phyloP scores from a whole-genome alignment of 2,888 invertebrate genomes.

The Rhaphigaster nebulosa region DNA sequence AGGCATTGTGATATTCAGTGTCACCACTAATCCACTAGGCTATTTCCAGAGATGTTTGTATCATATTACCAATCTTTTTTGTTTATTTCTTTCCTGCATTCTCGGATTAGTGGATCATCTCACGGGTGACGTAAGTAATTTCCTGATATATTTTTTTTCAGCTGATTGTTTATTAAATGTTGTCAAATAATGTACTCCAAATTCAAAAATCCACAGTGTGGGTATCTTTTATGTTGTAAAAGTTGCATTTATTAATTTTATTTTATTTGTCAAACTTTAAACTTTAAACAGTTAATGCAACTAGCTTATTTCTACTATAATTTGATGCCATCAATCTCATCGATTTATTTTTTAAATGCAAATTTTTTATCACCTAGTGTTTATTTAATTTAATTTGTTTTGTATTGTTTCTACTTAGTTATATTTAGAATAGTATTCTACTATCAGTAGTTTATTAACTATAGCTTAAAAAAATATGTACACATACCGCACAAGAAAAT shows the following conservation, averaged over 20 bases:
- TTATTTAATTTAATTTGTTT: too few species aligned
- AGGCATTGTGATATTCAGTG: conserved; percentile 35
- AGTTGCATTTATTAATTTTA: background rate
- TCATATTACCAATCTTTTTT: conserved; percentile 44
- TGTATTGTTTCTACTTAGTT: background rate
- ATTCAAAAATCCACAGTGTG: background rate
- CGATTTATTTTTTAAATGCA: background rate
- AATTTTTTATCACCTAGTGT: too few species aligned
- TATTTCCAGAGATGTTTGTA: conserved; percentile 34
- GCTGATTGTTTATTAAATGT: too few species aligned
- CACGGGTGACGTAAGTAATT: conserved; percentile 4
- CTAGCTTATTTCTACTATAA: background rate
- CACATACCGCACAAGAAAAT: too few species aligned
- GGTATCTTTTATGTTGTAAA: background rate
- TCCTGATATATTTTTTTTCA: background rate
- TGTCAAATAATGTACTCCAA: background rate
- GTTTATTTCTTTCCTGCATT: conserved; percentile 43
- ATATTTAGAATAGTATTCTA: background rate
- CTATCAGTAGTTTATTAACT: background rate
- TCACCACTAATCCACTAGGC: conserved; percentile 30
- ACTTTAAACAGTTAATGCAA: too few species aligned
- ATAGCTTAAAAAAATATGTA: background rate
- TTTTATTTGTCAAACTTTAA: too few species aligned
- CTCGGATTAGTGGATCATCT: conserved; percentile 11
- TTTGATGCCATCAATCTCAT: background rate